Base-by-base conservation (phyloP, 2,113 vertebrate species). In the Tylochromis polylepis region DNA sequence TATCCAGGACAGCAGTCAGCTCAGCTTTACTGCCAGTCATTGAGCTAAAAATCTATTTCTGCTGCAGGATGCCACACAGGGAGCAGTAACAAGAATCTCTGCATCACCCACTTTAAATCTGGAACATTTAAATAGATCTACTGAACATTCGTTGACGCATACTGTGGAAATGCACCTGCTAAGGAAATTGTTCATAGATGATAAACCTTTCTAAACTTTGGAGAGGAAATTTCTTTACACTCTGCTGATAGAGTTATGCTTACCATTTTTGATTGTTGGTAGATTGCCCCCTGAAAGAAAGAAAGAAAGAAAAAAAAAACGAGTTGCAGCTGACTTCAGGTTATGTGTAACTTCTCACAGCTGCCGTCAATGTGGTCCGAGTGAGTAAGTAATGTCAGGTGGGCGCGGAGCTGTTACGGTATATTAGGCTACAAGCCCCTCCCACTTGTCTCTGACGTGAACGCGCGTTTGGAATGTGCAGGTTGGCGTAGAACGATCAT, bases 361-460 rank as follows among this genome's bases (percentile, higher is more conserved):
- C 75, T 22, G 67, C 89, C 93, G 65, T 91, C 87, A 86, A 93
- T 84, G 95, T 85, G 93, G 93, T 91, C 82, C 79, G 77, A 60
- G 94, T 93, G 92, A 94, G 92, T 83, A 14, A 86, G 90, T 81
- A 83, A 34, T 93, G 83, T 46, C 91, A 84, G 89, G 86, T 85
- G 82, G 58, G 60, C 2, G 49, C 65, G 43, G 70, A 86, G 85
- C 75, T 75, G 67, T 62, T 59, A 12, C 3, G 29, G 22, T 86
- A 85, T 85, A 77, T 70, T 58, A 41, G 3, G 57, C 86, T 34
- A 49, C 82, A 86, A 43, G 43, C 91, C 95, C 88, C 92, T 31
- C 95, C 95, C 91, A 88, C 78, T 43, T 49, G 55, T 55, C 38
- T 27, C 4, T 46, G 36, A 38, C 91, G 86, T 4, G 85, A 6